Percentiles rank a stretch among this genome's conserved stretches.
phyloP scores from a whole-genome alignment of 2,113 vertebrate species.

The Cathartes aura region DNA sequence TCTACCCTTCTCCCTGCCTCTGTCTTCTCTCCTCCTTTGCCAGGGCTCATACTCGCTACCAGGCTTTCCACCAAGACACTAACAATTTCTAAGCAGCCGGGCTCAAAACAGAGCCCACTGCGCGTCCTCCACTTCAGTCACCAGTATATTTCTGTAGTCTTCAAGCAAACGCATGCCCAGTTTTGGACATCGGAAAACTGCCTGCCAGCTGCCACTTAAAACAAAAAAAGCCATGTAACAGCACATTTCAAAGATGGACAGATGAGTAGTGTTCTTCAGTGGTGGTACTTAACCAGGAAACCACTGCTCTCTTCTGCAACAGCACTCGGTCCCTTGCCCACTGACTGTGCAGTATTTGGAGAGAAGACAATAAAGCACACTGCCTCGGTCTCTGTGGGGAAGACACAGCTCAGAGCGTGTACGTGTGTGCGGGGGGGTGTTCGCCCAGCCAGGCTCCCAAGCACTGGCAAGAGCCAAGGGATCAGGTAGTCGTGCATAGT shows the following conservation, averaged over 20 bases:
- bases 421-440: too few species aligned
- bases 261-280: not conserved
- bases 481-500: rapidly evolving
- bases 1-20: not conserved
- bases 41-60: not conserved
- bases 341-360: rapidly evolving
- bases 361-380: not conserved
- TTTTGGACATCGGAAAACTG: not conserved
- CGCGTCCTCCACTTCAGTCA: not conserved
- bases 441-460: not conserved
- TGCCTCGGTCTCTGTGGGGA: not conserved
- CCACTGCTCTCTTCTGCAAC: not conserved
- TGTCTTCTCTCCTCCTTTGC: not conserved
- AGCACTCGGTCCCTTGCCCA: too few species aligned
- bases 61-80: not conserved
- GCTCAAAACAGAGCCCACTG: not conserved
- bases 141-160: not conserved
- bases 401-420: rapidly evolving
- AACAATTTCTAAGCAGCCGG: not conserved
- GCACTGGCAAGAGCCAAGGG: not conserved
- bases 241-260: not conserved
- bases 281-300: not conserved
- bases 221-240: not conserved
- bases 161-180: not conserved
- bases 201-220: not conserved